phyloP scores from a whole-genome alignment of 2,888 invertebrate species.

The Deilephila elpenor region DNA sequence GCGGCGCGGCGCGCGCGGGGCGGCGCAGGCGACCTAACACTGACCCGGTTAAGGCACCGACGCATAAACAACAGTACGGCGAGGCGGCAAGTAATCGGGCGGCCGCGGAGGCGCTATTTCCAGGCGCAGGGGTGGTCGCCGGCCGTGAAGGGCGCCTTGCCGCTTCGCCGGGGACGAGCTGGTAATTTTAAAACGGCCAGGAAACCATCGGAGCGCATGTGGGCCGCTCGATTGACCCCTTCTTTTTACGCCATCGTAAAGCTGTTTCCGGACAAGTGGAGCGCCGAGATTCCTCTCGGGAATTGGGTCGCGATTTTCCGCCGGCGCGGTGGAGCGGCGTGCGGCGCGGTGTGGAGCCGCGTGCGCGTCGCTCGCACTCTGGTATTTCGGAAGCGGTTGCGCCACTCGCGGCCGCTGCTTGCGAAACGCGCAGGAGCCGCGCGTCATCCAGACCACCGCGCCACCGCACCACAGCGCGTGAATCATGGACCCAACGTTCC shows the following conservation, averaged over 20 bases:
- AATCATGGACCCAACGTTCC: constrained; percentile 21
- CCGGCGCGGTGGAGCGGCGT: constrained; percentile 22
- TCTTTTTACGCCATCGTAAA: constrained; percentile 73
- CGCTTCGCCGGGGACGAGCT: constrained; percentile 73
- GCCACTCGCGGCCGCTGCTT: constrained; percentile 60
- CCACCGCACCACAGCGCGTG: constrained; percentile 14
- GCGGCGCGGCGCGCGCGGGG: constrained; percentile 55
- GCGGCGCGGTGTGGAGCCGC: constrained; percentile 23
- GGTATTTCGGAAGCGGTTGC: constrained; percentile 73
- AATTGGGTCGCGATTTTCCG: constrained; percentile 65
- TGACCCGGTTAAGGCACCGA: constrained; percentile 76
- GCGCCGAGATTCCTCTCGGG: constrained; percentile 64
- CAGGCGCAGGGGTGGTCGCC: constrained; percentile 67
- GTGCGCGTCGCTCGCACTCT: constrained; percentile 42
- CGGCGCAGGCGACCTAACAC: constrained; percentile 81
- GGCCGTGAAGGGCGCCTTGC: constrained; percentile 78
- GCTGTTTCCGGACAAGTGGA: constrained; percentile 79
- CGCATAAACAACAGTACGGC: constrained; percentile 77
- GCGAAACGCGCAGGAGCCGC: constrained; percentile 70
- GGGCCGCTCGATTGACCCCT: constrained; percentile 74
- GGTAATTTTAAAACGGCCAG: constrained; percentile 80
- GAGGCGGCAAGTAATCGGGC: constrained; percentile 55
- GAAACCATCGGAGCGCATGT: constrained; percentile 79
- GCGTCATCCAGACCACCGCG: constrained; percentile 46
- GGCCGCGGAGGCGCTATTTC: constrained; percentile 61